These are phyloP conservation scores for Ligdia adustata DNA, from an alignment of 2,888 invertebrate species.

Conservation along the genomic window DNA sequence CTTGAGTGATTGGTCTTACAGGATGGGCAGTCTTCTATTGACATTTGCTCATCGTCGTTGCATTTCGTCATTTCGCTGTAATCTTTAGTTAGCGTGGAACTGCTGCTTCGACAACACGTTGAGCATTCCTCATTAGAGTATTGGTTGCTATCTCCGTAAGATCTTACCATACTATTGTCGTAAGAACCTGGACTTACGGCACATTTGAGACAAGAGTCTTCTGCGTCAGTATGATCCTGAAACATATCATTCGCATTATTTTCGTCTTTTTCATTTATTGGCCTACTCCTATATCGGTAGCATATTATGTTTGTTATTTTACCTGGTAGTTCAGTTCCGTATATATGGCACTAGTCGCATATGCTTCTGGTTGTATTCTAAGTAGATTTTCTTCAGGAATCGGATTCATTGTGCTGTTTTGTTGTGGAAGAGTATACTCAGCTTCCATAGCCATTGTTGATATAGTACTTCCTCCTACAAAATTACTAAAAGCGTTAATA, in stretches of 20 bases:
- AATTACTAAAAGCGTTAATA: background rate
- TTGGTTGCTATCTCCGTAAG: conserved; percentile 74
- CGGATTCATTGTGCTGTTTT: conserved; percentile 62
- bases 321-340: conserved; percentile 79
- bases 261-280: conserved; percentile 1
- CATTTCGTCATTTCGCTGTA: conserved; percentile 81
- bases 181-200: conserved; percentile 82
- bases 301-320: background rate
- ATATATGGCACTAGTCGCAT: conserved; percentile 89
- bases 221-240: conserved; percentile 77
- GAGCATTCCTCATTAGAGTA: conserved; percentile 80
- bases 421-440: conserved; percentile 77
- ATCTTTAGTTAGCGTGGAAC: conserved; percentile 76
- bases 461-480: conserved; percentile 67
- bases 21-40: conserved; percentile 76
- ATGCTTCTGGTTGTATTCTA: conserved; percentile 85
- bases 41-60: conserved; percentile 71
- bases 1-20: conserved; percentile 75
- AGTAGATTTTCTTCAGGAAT: conserved; percentile 66
- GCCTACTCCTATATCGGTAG: conserved; percentile 1
- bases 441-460: conserved; percentile 77
- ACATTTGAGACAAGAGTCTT: conserved; percentile 82
- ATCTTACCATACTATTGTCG: conserved; percentile 79
- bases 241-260: conserved; percentile 29
- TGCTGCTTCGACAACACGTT: conserved; percentile 76